phyloP scores from a whole-genome alignment of 2,113 vertebrate species.

The Nibea coibor region DNA sequence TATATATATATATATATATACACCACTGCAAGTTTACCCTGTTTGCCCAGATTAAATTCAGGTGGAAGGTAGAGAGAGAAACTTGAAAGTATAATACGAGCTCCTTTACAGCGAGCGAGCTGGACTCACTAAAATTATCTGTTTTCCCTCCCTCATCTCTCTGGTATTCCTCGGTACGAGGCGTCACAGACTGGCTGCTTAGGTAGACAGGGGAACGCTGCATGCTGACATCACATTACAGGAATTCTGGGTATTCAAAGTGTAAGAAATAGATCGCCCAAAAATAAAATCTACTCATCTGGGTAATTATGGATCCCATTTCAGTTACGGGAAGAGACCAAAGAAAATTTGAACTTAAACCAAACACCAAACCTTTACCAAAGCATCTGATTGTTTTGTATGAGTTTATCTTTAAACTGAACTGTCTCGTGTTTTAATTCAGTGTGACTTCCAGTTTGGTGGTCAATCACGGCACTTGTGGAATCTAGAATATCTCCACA shows the following conservation, averaged over 20 bases:
- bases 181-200: constrained; percentile 22
- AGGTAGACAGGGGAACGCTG: constrained; percentile 36
- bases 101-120: neutral
- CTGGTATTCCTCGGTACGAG: constrained; percentile 25
- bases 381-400: neutral
- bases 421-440: neutral
- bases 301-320: constrained; percentile 22
- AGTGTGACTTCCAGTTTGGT: neutral
- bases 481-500: neutral
- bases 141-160: constrained; percentile 22
- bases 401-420: neutral
- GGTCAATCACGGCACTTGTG: neutral
- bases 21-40: constrained; percentile 3
- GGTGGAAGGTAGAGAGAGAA: neutral
- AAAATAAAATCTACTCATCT: constrained; percentile 42
- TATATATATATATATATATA: neutral
- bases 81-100: neutral
- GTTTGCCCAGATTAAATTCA: constrained; percentile 25
- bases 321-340: neutral
- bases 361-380: neutral
- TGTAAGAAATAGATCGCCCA: constrained; percentile 22
- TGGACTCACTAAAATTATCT: constrained; percentile 3
- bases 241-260: constrained; percentile 51
- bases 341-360: neutral
- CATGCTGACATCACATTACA: constrained; percentile 57